Evolutionary conservation across 2,888 invertebrate species (phyloP).

Genomic region (Neria commutata): DNA sequence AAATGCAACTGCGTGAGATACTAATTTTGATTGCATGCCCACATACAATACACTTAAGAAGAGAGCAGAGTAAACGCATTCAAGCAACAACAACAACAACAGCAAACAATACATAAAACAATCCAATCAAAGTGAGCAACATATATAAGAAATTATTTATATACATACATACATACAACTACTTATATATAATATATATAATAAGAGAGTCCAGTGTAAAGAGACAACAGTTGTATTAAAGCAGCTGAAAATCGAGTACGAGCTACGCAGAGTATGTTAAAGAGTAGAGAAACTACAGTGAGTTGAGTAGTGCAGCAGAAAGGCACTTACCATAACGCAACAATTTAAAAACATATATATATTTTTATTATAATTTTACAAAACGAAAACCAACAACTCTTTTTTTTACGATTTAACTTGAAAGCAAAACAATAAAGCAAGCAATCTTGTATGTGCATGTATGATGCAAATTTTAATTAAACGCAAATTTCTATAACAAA

Average conservation of each 20-base stretch:
- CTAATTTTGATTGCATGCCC: slow-evolving; percentile 3
- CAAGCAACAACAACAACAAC: too few species aligned
- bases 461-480: too few species aligned
- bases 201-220: slow-evolving; percentile 2
- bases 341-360: slow-evolving; percentile 11
- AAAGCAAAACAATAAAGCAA: not conserved
- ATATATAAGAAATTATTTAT: slow-evolving; percentile 27
- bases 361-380: not conserved
- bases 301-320: not conserved
- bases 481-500: too few species aligned
- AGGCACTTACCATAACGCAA: slow-evolving; percentile 12
- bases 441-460: too few species aligned
- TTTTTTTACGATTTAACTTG: not conserved
- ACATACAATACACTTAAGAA: slow-evolving; percentile 6
- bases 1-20: slow-evolving; percentile 60
- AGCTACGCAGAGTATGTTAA: too few species aligned
- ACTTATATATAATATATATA: slow-evolving; percentile 4
- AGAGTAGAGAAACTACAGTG: not conserved
- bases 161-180: slow-evolving; percentile 9
- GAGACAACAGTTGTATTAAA: too few species aligned
- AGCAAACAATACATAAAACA: slow-evolving; percentile 4
- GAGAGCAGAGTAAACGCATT: slow-evolving; percentile 7
- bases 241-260: too few species aligned
- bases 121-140: slow-evolving; percentile 15
- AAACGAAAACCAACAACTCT: not conserved